A percentile compares a stretch with the other conserved stretches of the same genome.
Evolutionary conservation across 2,888 invertebrate species (phyloP).

Genomic region (Amphipoea lucens): DNA sequence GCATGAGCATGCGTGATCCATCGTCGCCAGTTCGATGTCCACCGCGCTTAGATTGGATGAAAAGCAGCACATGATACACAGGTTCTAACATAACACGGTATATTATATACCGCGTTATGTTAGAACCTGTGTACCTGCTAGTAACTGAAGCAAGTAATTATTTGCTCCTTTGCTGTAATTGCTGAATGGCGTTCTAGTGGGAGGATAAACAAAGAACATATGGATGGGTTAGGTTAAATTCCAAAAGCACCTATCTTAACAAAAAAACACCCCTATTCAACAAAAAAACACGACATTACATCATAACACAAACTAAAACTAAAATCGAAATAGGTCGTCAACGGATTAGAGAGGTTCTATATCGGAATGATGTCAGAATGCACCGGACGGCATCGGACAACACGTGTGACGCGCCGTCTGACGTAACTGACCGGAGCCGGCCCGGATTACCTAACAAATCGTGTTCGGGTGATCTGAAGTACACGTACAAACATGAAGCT

Average conservation of each 20-base stretch:
- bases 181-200: no score
- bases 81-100: no score
- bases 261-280: neutral
- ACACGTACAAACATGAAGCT: no score
- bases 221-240: neutral
- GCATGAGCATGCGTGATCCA: no score
- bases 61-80: no score
- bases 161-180: no score
- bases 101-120: no score
- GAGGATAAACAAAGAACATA: neutral
- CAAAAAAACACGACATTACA: neutral
- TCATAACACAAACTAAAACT: neutral
- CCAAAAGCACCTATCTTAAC: no score
- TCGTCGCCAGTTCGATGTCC: no score
- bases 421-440: slow-evolving; percentile 24
- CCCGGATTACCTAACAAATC: slow-evolving; percentile 42
- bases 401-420: slow-evolving; percentile 10
- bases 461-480: neutral
- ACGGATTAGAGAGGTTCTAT: slow-evolving; percentile 19
- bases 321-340: slow-evolving; percentile 35
- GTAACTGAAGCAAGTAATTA: no score
- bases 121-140: no score
- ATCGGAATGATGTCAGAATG: slow-evolving; percentile 9
- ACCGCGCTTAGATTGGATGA: no score
- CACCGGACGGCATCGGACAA: slow-evolving; percentile 3